phyloP scores from a whole-genome alignment of 2,113 vertebrate genomes.

The Microcebus jonahi region DNA sequence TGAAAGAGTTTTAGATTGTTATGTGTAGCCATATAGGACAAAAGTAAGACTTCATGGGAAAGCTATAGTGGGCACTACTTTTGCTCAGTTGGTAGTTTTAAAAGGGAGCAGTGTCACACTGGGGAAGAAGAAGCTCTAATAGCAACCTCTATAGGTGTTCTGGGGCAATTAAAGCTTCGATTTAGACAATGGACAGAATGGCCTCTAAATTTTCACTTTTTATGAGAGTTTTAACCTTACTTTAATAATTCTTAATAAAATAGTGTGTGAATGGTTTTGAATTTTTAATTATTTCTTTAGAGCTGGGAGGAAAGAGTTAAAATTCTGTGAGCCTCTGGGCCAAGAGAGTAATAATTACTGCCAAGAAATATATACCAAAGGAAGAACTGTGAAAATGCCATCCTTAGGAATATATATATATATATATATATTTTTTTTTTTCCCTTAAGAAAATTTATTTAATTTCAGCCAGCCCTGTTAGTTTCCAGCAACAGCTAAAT shows the following conservation, averaged over 20 bases:
- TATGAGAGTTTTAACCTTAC: neutral
- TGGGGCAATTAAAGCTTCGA: neutral
- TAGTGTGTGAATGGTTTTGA: neutral
- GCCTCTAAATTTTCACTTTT: neutral
- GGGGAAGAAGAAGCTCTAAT: neutral
- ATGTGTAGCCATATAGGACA: accelerated
- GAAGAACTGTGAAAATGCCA: neutral
- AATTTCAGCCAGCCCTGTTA: neutral
- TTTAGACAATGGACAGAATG: neutral
- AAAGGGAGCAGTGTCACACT: neutral
- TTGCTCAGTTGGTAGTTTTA: neutral
- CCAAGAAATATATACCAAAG: neutral
- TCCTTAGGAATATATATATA: neutral
- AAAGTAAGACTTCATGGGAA: neutral
- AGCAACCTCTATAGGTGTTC: neutral
- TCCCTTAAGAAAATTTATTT: neutral
- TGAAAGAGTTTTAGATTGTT: neutral
- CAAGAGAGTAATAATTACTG: neutral
- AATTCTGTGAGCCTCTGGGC: neutral
- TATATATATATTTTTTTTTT: too few relatives aligned
- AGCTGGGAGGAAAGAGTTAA: neutral
- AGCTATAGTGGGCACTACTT: neutral
- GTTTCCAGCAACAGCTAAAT: neutral
- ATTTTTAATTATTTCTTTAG: neutral
- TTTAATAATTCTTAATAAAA: neutral